Evolutionary conservation across 1,140 invertebrate species (phyloP).

Genomic region (Papilio dardanus): DNA sequence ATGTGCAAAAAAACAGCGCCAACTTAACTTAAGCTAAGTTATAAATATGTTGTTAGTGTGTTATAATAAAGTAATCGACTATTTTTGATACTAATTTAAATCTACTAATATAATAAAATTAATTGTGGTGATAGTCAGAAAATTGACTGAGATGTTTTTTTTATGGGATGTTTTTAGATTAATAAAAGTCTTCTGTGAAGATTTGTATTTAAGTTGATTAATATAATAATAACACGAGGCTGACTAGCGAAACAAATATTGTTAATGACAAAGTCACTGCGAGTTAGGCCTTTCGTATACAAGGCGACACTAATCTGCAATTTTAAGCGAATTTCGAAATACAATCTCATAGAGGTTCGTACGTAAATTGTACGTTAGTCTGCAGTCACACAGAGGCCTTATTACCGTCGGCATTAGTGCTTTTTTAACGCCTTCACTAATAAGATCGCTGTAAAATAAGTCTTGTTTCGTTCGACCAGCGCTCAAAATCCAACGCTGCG

Average conservation of each 20-base stretch:
- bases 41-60: neutral
- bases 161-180: slow-evolving; percentile 30
- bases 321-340: no score
- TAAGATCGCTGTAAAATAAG: no score
- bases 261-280: slow-evolving; percentile 35
- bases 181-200: slow-evolving; percentile 60
- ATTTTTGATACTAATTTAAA: neutral
- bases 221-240: slow-evolving; percentile 62
- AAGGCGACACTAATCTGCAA: no score
- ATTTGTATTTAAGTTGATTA: slow-evolving; percentile 44
- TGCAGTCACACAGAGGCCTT: no score
- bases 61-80: neutral
- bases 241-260: slow-evolving; percentile 39
- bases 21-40: no score
- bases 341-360: no score
- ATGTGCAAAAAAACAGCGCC: no score
- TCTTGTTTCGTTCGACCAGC: no score
- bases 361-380: no score
- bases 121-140: slow-evolving; percentile 37
- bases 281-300: slow-evolving; percentile 41
- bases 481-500: no score
- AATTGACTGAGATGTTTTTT: slow-evolving; percentile 42
- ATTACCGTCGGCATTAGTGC: no score
- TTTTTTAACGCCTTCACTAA: no score
- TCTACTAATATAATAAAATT: slow-evolving; percentile 25